Base-by-base conservation (phyloP, 2,113 vertebrate genomes). In the Lepus timidus region DNA sequence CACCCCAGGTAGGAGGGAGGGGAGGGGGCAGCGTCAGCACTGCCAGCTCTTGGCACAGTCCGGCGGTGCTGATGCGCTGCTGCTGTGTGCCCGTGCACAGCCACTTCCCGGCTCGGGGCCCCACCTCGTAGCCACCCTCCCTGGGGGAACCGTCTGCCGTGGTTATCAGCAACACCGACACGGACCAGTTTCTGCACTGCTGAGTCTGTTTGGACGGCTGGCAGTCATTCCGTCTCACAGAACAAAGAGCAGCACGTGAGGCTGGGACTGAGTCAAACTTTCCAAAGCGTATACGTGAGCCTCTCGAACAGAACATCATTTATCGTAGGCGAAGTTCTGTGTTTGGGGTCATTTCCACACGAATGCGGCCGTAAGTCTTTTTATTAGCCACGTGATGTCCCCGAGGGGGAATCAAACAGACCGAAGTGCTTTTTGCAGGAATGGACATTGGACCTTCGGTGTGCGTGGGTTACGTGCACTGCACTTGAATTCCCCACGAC, bases 381-480 rank as follows among this genome's bases (percentile, higher is more conserved):
- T 62, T 52, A 58, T 58, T 55, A 68, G 23, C 51, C 73, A 58
- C 23, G 58, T 25, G 36, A 52, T 33, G 4, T 74, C 49, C 71
- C 71, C 36, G 17, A 25, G 29, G 6, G 33, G 65, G 49, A 64
- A 33, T 90, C 27, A 39, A 82, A 70, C 52, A 16, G 52, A 64
- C 17, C 3, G 4, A 6, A 80, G 23, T 2, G 1, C 17, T n/a
- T 93, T 61, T 23, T 49, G 61, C 23, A 49, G 44, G 65, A 88
- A 55, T 3, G 3, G 4, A 22, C 29, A 10, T 83, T 64, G 82
- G 31, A 33, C 39, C 49, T 68, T 88, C 62, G 11, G 31, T 33
- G 3, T 25, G 39, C 12, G 0, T 22, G 4, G 33, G 23, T 49
- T 49, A 14, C 0, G 1, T 19, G 67, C 3, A 0, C 1, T 58